Percentiles rank a stretch among this genome's conserved stretches.
These are phyloP conservation scores for Ichneumon xanthorius DNA, from an alignment of 2,888 invertebrate genomes.

Conservation along the genomic window DNA sequence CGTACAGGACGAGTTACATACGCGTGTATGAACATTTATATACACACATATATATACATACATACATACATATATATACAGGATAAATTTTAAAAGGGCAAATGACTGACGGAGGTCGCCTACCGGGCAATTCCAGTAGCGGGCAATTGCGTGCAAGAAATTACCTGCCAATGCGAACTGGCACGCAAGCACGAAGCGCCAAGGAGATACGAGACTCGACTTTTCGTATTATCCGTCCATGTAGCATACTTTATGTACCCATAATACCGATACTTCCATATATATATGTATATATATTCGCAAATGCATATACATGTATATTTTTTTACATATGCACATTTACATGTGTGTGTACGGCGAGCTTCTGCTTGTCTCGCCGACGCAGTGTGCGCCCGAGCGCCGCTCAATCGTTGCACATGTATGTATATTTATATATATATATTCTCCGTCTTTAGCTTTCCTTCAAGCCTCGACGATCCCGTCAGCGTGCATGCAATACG, in stretches of 20 bases:
- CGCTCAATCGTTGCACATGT: constrained; percentile 29
- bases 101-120: constrained; percentile 83
- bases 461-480: constrained; percentile 77
- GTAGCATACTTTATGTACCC: constrained; percentile 48
- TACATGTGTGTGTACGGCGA: constrained; percentile 40
- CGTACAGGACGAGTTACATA: neutral
- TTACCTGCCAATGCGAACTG: constrained; percentile 81
- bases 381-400: constrained; percentile 49
- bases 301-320: constrained; percentile 14
- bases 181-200: constrained; percentile 80
- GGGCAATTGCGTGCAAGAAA: constrained; percentile 84
- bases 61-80: constrained; percentile 65
- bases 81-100: constrained; percentile 80
- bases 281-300: neutral
- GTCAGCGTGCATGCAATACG: constrained; percentile 76
- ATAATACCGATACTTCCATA: constrained; percentile 43
- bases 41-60: constrained; percentile 38
- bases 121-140: constrained; percentile 83
- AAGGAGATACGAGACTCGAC: constrained; percentile 63
- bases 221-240: constrained; percentile 54
- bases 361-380: constrained; percentile 59
- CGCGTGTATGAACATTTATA: neutral
- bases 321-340: constrained; percentile 13
- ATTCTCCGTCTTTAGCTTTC: constrained; percentile 62
- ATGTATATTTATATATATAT: neutral